Evolutionary conservation across 2,113 vertebrate species (phyloP), one percentile per base, ranked within the genome.

Genomic region (Ariopsis seemanni): DNA sequence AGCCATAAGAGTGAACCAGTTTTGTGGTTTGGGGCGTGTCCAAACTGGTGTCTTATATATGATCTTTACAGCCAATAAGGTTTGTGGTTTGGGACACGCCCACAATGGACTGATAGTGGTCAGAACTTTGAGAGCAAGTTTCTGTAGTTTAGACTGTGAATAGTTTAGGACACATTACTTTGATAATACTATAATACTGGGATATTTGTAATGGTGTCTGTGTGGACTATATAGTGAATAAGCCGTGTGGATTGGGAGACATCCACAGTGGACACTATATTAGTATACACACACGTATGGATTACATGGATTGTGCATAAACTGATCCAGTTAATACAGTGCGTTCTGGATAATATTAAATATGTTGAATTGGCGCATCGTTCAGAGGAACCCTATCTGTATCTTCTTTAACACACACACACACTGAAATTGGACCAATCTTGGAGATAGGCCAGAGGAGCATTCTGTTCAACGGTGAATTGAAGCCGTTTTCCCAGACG

Each of bases 401-500:
- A 25, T 57, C 30, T 57, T 81, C 57, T 81, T 60, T 80, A 27
- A 69, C 42, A 77, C 74, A 77, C 48, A 77, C 17, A 50, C 15
- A 53, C 18, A 63, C 58, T 34, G 55, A 79, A 62, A 89, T 79
- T 72, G 84, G 86, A 81, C 20, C 58, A 22, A 75, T 80, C 80
- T 83, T 62, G n/a, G 84, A 87, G 86, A 89, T 58, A 52, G 85
- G 50, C 67, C 80, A 11, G n/a, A 65, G 86, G 77, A 85, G 55
- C 62, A 63, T 86, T 90, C 53, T 81, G 88, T 88, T 83, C 86
- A 74, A 79, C 63, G 25, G 72, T 89, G 88, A 90, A 87, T 87
- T 89, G 89, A 88, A 82, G 88, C 83, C 81, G 80, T 88, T 89
- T 88, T 88, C 84, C 72, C 82, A 79, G 84, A 88, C 84, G 87